Evolutionary conservation across 2,888 invertebrate genomes (phyloP).

Genomic region (Oxytorus armatus): DNA sequence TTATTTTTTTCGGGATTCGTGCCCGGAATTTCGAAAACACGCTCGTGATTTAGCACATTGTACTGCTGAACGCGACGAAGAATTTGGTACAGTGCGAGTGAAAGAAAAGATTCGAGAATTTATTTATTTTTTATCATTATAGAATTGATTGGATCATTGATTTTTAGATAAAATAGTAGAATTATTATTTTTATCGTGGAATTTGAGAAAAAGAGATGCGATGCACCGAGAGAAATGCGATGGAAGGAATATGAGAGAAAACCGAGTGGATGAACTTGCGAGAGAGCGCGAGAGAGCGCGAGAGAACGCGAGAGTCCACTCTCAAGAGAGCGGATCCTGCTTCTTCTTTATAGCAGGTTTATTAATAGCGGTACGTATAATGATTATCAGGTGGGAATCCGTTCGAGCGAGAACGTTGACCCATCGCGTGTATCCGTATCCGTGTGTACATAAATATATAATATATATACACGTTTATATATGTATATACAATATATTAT

Average conservation of each 20-base stretch:
- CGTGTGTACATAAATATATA: constrained; percentile 2
- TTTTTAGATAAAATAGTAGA: too few relatives aligned
- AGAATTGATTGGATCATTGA: too few relatives aligned
- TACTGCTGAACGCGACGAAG: too few relatives aligned
- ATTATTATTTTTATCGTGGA: neutral
- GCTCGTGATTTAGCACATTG: neutral
- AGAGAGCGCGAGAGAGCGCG: too few relatives aligned
- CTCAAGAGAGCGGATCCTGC: constrained; percentile 45
- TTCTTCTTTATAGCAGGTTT: constrained; percentile 69
- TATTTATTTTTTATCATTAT: neutral
- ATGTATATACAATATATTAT: constrained; percentile 14
- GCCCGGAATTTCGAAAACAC: neutral
- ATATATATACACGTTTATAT: neutral
- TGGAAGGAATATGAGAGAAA: constrained; percentile 12
- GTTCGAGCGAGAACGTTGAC: constrained; percentile 74
- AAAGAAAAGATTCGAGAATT: too few relatives aligned
- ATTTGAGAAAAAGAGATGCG: neutral
- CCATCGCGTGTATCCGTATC: constrained; percentile 65
- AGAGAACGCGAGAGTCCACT: constrained; percentile 16
- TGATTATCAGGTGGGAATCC: constrained; percentile 76
- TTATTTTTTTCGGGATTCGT: neutral
- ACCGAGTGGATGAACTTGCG: constrained; percentile 24
- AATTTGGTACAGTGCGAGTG: too few relatives aligned
- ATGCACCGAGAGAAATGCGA: neutral
- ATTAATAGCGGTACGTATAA: constrained; percentile 75